These are phyloP conservation scores for Mythimna albipuncta DNA, from an alignment of 2,888 invertebrate species.

Conservation along the genomic window DNA sequence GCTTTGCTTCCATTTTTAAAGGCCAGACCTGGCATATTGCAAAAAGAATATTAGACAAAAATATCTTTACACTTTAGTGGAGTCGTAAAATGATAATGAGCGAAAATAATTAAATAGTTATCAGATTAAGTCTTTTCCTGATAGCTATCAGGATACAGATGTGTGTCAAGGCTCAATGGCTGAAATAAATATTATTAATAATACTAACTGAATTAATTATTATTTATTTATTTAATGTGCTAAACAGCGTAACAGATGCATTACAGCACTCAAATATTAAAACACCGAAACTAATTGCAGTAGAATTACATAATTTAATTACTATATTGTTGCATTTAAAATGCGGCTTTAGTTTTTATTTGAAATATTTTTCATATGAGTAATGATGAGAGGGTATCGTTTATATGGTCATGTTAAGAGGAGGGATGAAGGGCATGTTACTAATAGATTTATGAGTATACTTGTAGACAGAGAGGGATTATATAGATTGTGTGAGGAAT, in stretches of 20 bases:
- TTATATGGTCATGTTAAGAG: too few species aligned
- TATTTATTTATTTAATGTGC: slow-evolving; percentile 5
- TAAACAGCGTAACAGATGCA: neutral
- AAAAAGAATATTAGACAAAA: neutral
- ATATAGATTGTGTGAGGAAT: too few species aligned
- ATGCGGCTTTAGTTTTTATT: neutral
- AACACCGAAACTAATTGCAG: slow-evolving; percentile 7
- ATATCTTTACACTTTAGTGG: slow-evolving; percentile 16
- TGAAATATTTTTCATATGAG: neutral
- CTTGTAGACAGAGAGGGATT: too few species aligned
- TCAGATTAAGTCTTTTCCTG: slow-evolving; percentile 44
- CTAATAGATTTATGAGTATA: too few species aligned
- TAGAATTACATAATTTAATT: neutral
- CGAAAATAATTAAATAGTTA: slow-evolving; percentile 36
- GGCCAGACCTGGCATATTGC: neutral
- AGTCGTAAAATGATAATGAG: slow-evolving; percentile 22
- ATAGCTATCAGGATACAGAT: slow-evolving; percentile 46
- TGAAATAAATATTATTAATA: slow-evolving; percentile 17
- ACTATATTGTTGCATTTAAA: neutral
- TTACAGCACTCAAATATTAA: slow-evolving; percentile 1
- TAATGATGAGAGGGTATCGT: neutral
- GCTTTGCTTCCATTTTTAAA: neutral
- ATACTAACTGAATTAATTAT: too few species aligned
- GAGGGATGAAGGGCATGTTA: too few species aligned
- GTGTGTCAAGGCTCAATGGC: slow-evolving; percentile 36